Base-by-base conservation (phyloP, 1,140 invertebrate species). In the Panagrolaimus sp. region DNA sequence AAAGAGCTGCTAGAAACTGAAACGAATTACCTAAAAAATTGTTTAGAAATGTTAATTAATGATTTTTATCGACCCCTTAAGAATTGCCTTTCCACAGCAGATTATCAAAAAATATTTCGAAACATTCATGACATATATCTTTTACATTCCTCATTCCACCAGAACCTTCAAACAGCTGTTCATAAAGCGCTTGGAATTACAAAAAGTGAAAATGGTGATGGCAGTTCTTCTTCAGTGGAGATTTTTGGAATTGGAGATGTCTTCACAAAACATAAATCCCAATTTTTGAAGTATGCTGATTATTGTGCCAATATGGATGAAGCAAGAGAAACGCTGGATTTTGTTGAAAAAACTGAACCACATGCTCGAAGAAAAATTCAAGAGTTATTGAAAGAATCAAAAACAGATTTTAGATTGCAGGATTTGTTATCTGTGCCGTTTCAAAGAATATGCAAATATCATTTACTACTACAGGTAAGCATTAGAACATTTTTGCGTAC, bases 341-440 rank as follows among this genome's bases (percentile, higher is more conserved):
- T 25, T 11, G 27, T 57, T 16, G 51, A 57, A 27, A 20, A 27
- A 13, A 57, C 20, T 11, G 51, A 57, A 11, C 51, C 51, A 27
- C 20, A 13, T 20, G 27, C n/a, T 11, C 20, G 20, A 13, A 11
- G 9, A 16, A 57, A 20, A 25, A 57, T 57, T 57, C 20, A 57
- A 16, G 27, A 27, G 1, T 16, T 57, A 16, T 25, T 57, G n/a
- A 20, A 57, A 16, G 11, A 20, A 5, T 25, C 20, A 25, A 27
- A 20, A 13, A 57, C 20, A 25, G 20, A 57, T 4, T 57, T 57
- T 5, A 57, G n/a, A 16, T 20, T 57, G 14, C 51, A 57, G 51
- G 51, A 57, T 57, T 57, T 57, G n/a, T 20, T 57, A 16, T 57
- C 27, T 20, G 20, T 57, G 51, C 51, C 51, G 51, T 57, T 57